Base-by-base conservation (phyloP, 2,888 invertebrate species). In the Pandemis heparana region DNA sequence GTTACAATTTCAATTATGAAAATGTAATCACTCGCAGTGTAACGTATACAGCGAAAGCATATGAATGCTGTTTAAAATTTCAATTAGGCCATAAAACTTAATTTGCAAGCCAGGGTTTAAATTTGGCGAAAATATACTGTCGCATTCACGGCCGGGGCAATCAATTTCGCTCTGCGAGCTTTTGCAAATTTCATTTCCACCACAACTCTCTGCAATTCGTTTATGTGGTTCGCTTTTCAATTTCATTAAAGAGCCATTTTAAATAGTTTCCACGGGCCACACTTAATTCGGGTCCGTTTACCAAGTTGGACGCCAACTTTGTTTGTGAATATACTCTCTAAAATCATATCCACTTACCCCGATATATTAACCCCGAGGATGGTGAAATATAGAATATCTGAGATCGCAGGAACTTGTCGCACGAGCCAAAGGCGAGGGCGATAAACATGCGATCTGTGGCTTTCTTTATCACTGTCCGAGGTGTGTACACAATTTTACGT, bases 101-200 rank as follows among this genome's bases (percentile, higher is more conserved):
- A 65, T 73, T 64, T 65, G 46, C 61, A 23, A 38, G 62, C 10
- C 51, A n/a, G 61, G 62, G 70, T 70, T 69, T 56, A 74, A 60
- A 75, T 72, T 73, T 70, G 71, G 64, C 67, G 51, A 72, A 75
- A 70, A 64, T 63, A 67, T 68, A 71, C 61, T 53, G 76, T 71
- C 69, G 66, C 70, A 75, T 71, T 61, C 64, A 53, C 59, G 64
- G 43, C 23, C 60, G 38, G 51, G 64, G 72, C 77, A 73, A 76
- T 76, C 73, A 74, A 76, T 75, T 75, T 76, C 12, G 61, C 71
- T 60, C 51, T 8, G 48, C 67, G 66, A 71, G 71, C 75, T 69
- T 75, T 71, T 70, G 61, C 71, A 62, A 77, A 77, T 75, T 73
- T 71, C 69, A 68, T 73, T 76, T 75, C 70, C 65, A 72, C 76